A percentile compares a stretch with the other conserved stretches of the same genome.
These are phyloP conservation scores for Euleptes europaea DNA, from an alignment of 2,113 vertebrate species.

Conservation along the genomic window DNA sequence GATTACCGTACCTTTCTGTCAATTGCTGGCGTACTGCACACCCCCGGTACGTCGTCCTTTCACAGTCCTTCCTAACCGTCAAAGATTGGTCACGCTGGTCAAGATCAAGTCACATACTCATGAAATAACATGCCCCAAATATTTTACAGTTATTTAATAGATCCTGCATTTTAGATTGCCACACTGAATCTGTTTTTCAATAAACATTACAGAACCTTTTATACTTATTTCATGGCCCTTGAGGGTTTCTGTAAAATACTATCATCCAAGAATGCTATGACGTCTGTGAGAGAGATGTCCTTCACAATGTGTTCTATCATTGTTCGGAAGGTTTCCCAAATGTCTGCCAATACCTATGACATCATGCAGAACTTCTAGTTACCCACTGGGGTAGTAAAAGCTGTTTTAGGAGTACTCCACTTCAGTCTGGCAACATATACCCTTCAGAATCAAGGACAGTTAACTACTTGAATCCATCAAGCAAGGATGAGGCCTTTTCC, in stretches of 20 bases:
- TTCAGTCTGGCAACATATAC: constrained; percentile 34
- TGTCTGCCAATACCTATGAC: constrained; percentile 26
- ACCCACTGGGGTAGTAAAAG: constrained; percentile 31
- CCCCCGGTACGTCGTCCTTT: constrained; percentile 33
- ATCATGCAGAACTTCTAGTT: constrained; percentile 34
- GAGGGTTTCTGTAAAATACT: constrained; percentile 23
- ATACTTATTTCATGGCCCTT: constrained; percentile 37
- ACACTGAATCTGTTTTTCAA: constrained; percentile 9
- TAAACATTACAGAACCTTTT: constrained; percentile 16
- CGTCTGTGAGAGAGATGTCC: constrained; percentile 30
- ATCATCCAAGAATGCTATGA: constrained; percentile 39
- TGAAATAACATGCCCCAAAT: constrained; percentile 40
- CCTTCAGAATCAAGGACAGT: constrained; percentile 22
- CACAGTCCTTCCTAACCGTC: constrained; percentile 23
- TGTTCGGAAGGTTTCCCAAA: constrained; percentile 32
- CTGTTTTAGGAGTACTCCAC: constrained; percentile 1
- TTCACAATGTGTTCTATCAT: constrained; percentile 40
- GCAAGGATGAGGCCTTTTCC: neutral
- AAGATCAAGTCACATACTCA: neutral
- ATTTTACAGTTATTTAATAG: constrained; percentile 32
- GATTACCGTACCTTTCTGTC: constrained; percentile 16
- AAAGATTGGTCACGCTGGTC: neutral
- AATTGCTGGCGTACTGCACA: constrained; percentile 33
- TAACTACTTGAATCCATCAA: neutral
- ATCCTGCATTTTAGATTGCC: constrained; percentile 43